These are phyloP conservation scores for Centroberyx gerrardi DNA, from an alignment of 2,797 vertebrate species.

Conservation along the genomic window DNA sequence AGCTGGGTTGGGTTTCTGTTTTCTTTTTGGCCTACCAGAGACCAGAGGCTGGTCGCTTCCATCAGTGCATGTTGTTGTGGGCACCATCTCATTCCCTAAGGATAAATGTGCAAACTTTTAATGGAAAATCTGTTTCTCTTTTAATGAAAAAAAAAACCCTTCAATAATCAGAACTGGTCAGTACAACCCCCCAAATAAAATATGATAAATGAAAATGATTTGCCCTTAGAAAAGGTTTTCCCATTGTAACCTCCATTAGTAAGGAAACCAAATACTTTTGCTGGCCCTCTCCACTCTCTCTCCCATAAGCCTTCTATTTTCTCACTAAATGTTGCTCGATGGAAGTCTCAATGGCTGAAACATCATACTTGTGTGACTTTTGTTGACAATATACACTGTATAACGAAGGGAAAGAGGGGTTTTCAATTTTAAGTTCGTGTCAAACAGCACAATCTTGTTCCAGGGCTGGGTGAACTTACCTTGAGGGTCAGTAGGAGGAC, in stretches of 20 bases:
- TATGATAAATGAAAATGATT: no score
- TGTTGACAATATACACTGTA: neutral
- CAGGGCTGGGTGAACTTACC: conserved; percentile 32
- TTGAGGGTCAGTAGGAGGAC: conserved; percentile 5
- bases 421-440: neutral
- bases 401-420: neutral
- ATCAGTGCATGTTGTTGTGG: neutral
- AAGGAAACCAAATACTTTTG: no score
- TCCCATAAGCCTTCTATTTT: no score
- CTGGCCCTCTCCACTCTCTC: conserved; percentile 20
- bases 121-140: conserved; percentile 53
- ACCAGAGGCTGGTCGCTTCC: conserved; percentile 16
- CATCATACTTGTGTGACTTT: no score
- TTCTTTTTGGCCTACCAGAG: conserved; percentile 48
- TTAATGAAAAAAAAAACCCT: no score
- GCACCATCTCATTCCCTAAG: conserved; percentile 29
- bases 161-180: no score
- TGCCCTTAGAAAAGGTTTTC: no score
- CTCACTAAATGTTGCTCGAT: no score
- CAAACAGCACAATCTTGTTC: neutral
- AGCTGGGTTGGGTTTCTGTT: conserved; percentile 25
- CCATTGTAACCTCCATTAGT: no score
- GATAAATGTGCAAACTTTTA: conserved; percentile 9
- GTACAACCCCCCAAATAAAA: no score
- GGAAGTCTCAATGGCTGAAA: no score